Base-by-base conservation (phyloP, 2,888 invertebrate species). In the Xestia rhomboidea region DNA sequence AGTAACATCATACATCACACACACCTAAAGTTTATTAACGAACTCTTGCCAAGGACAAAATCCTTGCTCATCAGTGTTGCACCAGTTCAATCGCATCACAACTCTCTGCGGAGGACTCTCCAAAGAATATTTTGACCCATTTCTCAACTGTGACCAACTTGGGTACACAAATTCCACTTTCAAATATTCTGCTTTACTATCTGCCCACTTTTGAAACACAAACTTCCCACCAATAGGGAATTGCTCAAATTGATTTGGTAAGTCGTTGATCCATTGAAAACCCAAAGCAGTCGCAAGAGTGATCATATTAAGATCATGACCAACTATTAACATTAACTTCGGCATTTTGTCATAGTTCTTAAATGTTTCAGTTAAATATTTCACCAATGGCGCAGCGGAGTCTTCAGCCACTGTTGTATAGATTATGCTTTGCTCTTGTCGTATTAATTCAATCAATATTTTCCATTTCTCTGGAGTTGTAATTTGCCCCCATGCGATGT, bases 161-260 rank as follows among this genome's bases (percentile, higher is more conserved):
- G 79, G 60, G 62, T 85, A 85, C 46, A 86, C 74, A 41, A 76
- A 77, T 72, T 87, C 86, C 6, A 83, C 66, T 82, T 86, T 87
- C 66, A 87, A 83, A 80, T 75, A 87, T 41, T 86, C 87, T 21
- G 30, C 71, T 27, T 64, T 18, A 44, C 51, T 30, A 67, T 86
- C 80, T 24, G 82, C 71, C 87, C 87, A 87, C 30, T 81, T 82
- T 72, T 87, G 83, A 72, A 87, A 87, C 27, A 86, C 86, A 8
- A 78, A 60, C 68, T 85, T 87, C 2, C 87, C 83, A 6, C 87
- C 86, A 71, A 85, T 81, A 1, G 87, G 86, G 54, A 30, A 73
- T 0, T 51, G 18, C 11, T 87, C 86, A 11, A 49, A 81, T n/a
- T 86, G 85, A 71, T 81, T 30, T 1, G 80, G 86, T 27, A 86